A percentile compares a stretch with the other conserved stretches of the same genome.
Evolutionary conservation across 2,888 invertebrate genomes (phyloP).

Genomic region (Notodonta ziczac): DNA sequence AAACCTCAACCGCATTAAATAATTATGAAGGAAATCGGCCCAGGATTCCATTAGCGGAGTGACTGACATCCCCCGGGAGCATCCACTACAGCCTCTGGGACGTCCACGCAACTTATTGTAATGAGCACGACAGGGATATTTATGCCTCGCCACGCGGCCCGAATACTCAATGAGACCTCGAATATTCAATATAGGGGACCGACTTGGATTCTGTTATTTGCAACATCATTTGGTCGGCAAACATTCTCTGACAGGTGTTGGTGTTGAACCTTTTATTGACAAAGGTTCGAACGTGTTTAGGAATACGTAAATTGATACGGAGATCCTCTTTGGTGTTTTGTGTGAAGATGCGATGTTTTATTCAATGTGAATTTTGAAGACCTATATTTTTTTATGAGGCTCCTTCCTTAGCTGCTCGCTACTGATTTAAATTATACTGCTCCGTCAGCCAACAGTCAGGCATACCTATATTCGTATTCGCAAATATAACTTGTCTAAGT

Average conservation of each 20-base stretch:
- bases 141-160: constrained; percentile 75
- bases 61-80: constrained; percentile 74
- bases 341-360: neutral
- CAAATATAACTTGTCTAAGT: too few relatives aligned
- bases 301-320: constrained; percentile 43
- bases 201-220: constrained; percentile 43
- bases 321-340: constrained; percentile 3
- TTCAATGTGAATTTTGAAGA: neutral
- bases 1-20: constrained; percentile 47
- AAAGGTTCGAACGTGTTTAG: constrained; percentile 52
- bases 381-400: neutral
- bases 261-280: constrained; percentile 56
- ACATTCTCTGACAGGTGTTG: constrained; percentile 70
- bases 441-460: too few relatives aligned
- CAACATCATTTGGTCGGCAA: constrained; percentile 64
- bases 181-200: constrained; percentile 31
- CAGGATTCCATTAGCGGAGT: constrained; percentile 75
- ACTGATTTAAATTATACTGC: too few relatives aligned
- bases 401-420: too few relatives aligned
- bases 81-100: constrained; percentile 70
- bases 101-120: constrained; percentile 76
- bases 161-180: constrained; percentile 73
- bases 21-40: constrained; percentile 63
- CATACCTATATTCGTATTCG: too few relatives aligned
- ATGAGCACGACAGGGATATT: constrained; percentile 82